Percentiles rank a stretch among this genome's conserved stretches.
Conservation (phyloP, 1,140 invertebrate genomes). For the Aculops lycopersici region DNA sequence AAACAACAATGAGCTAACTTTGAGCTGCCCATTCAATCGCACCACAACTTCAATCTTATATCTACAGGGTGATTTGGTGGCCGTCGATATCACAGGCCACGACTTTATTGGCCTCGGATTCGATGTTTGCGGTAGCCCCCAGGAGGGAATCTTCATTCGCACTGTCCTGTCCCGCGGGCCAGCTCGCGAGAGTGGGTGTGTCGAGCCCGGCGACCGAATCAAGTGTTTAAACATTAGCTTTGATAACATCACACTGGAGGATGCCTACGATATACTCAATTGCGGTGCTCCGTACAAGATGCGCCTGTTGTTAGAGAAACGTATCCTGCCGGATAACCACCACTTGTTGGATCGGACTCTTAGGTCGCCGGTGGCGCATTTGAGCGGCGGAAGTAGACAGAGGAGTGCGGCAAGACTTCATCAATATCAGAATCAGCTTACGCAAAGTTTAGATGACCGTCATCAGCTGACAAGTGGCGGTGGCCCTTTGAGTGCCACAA, state of each 20-base stretch:
- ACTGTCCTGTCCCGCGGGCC: slow-evolving; percentile 53
- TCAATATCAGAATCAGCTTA: too few species aligned
- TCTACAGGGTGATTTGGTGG: background rate
- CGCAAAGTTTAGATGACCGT: too few species aligned
- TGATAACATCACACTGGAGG: slow-evolving; percentile 18
- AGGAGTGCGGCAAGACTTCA: too few species aligned
- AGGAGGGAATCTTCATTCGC: slow-evolving; percentile 55
- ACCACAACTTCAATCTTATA: background rate
- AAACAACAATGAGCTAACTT: background rate
- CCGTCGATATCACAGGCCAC: slow-evolving; percentile 4
- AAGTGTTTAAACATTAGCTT: background rate
- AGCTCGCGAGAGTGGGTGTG: slow-evolving; percentile 30
- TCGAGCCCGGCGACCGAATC: background rate
- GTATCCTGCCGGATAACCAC: slow-evolving; percentile 1
- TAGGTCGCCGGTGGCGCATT: too few species aligned
- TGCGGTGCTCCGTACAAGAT: slow-evolving; percentile 18
- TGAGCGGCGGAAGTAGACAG: too few species aligned
- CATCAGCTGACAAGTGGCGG: too few species aligned
- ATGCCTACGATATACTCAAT: slow-evolving; percentile 22
- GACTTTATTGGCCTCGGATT: slow-evolving; percentile 35
- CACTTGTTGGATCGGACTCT: too few species aligned
- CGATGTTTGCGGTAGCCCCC: slow-evolving; percentile 51
- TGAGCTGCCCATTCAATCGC: background rate
- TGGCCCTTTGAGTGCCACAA: too few species aligned
- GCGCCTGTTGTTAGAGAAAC: slow-evolving; percentile 20